Evolutionary conservation across 2,797 vertebrate genomes (phyloP).

Genomic region (Ctenopoma multispine): DNA sequence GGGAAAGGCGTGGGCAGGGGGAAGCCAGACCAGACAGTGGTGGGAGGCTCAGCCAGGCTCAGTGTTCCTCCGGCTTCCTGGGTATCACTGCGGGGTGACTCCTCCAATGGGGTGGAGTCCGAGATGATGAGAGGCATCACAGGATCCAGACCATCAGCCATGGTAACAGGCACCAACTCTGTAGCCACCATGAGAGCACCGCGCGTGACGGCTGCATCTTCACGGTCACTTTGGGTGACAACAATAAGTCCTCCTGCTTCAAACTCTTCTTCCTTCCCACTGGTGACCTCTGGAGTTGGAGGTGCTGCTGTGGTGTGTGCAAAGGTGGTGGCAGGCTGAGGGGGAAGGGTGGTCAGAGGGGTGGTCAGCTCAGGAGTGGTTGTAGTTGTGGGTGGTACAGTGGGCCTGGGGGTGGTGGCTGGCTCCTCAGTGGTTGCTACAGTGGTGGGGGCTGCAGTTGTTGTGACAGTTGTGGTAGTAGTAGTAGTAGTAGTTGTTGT

Average conservation of each 20-base stretch:
- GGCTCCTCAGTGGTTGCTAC: slow-evolving; percentile 58
- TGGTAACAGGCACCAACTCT: slow-evolving; percentile 53
- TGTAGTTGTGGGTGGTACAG: slow-evolving; percentile 56
- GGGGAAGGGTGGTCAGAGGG: slow-evolving; percentile 65
- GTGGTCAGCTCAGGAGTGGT: slow-evolving; percentile 58
- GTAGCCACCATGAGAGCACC: slow-evolving; percentile 6
- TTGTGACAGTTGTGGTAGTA: neutral
- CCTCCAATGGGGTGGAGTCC: slow-evolving; percentile 58
- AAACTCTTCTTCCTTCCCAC: slow-evolving; percentile 14
- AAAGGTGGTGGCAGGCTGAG: slow-evolving; percentile 57
- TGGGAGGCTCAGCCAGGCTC: slow-evolving; percentile 66
- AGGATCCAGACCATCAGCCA: slow-evolving; percentile 47
- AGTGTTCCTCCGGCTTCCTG: slow-evolving; percentile 52
- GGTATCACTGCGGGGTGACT: slow-evolving; percentile 46
- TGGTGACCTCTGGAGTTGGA: slow-evolving; percentile 49
- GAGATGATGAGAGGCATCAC: slow-evolving; percentile 60
- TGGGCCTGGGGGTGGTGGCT: slow-evolving; percentile 42
- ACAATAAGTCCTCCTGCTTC: slow-evolving; percentile 25
- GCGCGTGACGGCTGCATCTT: slow-evolving; percentile 38
- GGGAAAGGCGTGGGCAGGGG: slow-evolving; percentile 66
- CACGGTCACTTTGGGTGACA: slow-evolving; percentile 28
- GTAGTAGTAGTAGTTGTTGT: neutral
- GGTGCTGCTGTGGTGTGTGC: slow-evolving; percentile 45
- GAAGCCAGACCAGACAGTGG: slow-evolving; percentile 53
- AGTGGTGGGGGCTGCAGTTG: slow-evolving; percentile 37